A percentile compares a stretch with the other conserved stretches of the same genome.
Evolutionary conservation across 1,140 invertebrate species (phyloP).

Genomic region (Aplysia californica): DNA sequence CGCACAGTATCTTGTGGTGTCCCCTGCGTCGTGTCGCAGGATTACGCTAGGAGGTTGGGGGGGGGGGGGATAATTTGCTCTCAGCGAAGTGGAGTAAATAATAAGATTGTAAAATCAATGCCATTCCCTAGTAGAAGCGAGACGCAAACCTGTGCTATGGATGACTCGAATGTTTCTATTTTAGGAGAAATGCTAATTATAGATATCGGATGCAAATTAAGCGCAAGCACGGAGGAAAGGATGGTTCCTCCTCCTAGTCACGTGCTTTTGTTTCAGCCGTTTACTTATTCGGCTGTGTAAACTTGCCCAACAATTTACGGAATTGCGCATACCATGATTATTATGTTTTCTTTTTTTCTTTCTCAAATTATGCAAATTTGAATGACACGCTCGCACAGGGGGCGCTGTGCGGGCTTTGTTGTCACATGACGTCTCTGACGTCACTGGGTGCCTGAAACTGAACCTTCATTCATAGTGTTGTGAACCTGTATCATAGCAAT

Average conservation of each 20-base stretch:
- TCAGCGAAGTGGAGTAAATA: too few relatives aligned
- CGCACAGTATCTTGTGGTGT: too few relatives aligned
- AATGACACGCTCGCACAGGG: neutral
- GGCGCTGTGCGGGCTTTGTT: neutral
- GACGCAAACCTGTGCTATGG: too few relatives aligned
- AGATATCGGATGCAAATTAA: too few relatives aligned
- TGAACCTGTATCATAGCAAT: conserved; percentile 2
- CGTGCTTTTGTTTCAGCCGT: neutral
- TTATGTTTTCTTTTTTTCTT: neutral
- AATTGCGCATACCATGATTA: neutral
- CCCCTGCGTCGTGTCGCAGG: too few relatives aligned
- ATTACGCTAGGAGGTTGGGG: too few relatives aligned
- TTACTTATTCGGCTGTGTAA: neutral
- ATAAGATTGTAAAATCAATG: too few relatives aligned
- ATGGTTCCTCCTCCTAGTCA: neutral
- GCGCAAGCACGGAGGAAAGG: too few relatives aligned
- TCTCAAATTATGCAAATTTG: neutral
- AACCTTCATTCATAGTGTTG: conserved; percentile 9
- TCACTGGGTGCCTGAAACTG: neutral
- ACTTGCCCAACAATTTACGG: neutral
- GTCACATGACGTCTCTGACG: neutral
- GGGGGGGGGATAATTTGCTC: too few relatives aligned
- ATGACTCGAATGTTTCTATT: too few relatives aligned
- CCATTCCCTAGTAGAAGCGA: too few relatives aligned
- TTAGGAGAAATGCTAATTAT: too few relatives aligned